A percentile compares a stretch with the other conserved stretches of the same genome.
These are phyloP conservation scores for Cirrhinus mrigala DNA, from an alignment of 2,797 vertebrate species.

Conservation along the genomic window DNA sequence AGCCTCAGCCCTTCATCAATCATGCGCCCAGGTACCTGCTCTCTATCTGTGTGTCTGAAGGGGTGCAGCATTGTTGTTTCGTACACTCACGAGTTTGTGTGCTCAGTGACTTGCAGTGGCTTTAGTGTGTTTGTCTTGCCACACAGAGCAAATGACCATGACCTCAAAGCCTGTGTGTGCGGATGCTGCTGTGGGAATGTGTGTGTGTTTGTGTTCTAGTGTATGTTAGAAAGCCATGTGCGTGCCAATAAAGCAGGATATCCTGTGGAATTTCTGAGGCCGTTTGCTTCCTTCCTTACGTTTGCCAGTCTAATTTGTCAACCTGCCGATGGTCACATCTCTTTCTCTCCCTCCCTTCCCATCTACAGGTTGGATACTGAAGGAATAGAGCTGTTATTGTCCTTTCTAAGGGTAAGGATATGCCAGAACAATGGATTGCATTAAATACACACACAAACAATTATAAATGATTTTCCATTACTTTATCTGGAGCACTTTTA, in stretches of 20 bases:
- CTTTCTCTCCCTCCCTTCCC: slow-evolving; percentile 54
- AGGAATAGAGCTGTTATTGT: slow-evolving; percentile 94
- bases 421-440: neutral
- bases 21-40: slow-evolving; percentile 91
- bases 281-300: slow-evolving; percentile 73
- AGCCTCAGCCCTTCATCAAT: slow-evolving; percentile 93
- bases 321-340: slow-evolving; percentile 55
- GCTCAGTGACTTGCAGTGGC: slow-evolving; percentile 8
- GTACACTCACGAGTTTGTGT: neutral
- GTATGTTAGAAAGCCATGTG: slow-evolving; percentile 12
- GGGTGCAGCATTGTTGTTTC: neutral
- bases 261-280: slow-evolving; percentile 75
- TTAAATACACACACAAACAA: neutral
- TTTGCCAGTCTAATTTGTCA: slow-evolving; percentile 67
- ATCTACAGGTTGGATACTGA: slow-evolving; percentile 89
- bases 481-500: neutral
- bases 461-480: neutral
- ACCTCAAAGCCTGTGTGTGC: slow-evolving; percentile 48
- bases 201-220: neutral
- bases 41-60: neutral
- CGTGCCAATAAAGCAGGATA: slow-evolving; percentile 69
- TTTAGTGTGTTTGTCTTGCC: slow-evolving; percentile 43
- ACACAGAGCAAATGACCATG: slow-evolving; percentile 48
- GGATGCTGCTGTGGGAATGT: neutral
- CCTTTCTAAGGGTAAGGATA: slow-evolving; percentile 89